phyloP scores from a whole-genome alignment of 64 coral and sea anemone species.

The Porites australiensis region DNA sequence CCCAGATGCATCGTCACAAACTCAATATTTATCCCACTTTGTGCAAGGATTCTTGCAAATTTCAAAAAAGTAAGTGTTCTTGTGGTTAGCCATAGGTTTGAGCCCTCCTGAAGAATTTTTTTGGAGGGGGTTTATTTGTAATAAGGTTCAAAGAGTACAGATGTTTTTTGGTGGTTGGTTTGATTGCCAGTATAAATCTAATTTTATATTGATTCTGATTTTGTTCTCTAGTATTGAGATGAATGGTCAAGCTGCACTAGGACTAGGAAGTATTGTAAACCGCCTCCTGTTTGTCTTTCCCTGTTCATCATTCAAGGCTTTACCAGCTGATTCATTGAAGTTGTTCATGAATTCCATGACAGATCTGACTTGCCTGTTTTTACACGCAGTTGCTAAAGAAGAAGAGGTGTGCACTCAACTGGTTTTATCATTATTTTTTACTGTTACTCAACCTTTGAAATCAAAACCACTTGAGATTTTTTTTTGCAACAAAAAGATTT shows the following conservation, averaged over 20 bases:
- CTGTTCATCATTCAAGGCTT: conserved; percentile 39
- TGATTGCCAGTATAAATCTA: neutral
- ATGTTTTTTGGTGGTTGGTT: neutral
- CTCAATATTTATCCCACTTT: conserved; percentile 75
- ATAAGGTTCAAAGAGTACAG: too few species aligned
- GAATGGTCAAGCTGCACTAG: conserved; percentile 80
- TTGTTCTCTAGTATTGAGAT: conserved; percentile 67
- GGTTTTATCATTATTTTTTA: too few species aligned
- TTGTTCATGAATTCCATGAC: conserved; percentile 71
- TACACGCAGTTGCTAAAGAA: conserved; percentile 87
- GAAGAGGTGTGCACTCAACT: conserved; percentile 73
- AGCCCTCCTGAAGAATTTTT: too few species aligned
- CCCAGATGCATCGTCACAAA: conserved; percentile 49
- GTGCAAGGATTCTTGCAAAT: conserved; percentile 75
- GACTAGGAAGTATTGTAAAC: conserved; percentile 83
- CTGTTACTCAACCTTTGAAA: too few species aligned
- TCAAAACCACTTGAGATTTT: too few species aligned
- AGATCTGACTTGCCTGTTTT: conserved; percentile 82
- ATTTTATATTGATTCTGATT: neutral
- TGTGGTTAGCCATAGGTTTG: too few species aligned
- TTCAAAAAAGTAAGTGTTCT: conserved; percentile 53
- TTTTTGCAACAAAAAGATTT: too few species aligned
- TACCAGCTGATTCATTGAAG: conserved; percentile 65
- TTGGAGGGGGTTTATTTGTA: too few species aligned
- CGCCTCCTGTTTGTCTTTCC: conserved; percentile 91